Percentiles rank a stretch among this genome's conserved stretches.
These are phyloP conservation scores for Lamproptera curius DNA, from an alignment of 2,888 invertebrate species.

Conservation along the genomic window DNA sequence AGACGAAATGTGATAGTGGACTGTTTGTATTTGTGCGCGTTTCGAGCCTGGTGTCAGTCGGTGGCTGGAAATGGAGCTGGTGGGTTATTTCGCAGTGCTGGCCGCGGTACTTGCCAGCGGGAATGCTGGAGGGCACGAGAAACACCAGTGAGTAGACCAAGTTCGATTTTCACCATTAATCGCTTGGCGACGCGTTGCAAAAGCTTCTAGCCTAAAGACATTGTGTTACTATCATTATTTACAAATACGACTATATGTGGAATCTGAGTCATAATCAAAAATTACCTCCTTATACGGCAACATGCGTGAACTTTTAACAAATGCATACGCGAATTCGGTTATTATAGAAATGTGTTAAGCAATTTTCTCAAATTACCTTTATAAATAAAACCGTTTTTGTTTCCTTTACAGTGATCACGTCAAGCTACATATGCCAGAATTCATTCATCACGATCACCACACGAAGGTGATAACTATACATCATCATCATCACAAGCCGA, in stretches of 20 bases:
- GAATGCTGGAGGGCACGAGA: slow-evolving; percentile 62
- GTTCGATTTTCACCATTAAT: not conserved
- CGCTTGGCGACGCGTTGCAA: not conserved
- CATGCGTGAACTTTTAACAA: too few species aligned
- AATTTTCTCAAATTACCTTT: too few species aligned
- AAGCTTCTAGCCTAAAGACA: not conserved
- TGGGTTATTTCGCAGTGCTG: slow-evolving; percentile 51
- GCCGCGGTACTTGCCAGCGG: slow-evolving; percentile 50
- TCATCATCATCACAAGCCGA: slow-evolving; percentile 70
- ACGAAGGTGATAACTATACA: slow-evolving; percentile 79
- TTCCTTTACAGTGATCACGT: slow-evolving; percentile 75
- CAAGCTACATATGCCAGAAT: slow-evolving; percentile 77
- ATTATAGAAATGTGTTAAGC: too few species aligned
- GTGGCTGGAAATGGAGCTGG: slow-evolving; percentile 45
- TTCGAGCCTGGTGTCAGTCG: slow-evolving; percentile 15
- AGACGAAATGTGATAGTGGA: slow-evolving; percentile 60
- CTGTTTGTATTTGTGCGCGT: slow-evolving; percentile 33
- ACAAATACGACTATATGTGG: not conserved
- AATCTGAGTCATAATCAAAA: too few species aligned
- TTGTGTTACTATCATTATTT: too few species aligned
- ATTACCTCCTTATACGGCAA: too few species aligned
- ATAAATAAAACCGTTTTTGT: too few species aligned
- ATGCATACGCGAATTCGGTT: too few species aligned
- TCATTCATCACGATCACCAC: slow-evolving; percentile 78
- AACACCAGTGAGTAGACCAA: slow-evolving; percentile 59